Conservation (phyloP, 2,888 invertebrate genomes). For the Mythimna vitellina region DNA sequence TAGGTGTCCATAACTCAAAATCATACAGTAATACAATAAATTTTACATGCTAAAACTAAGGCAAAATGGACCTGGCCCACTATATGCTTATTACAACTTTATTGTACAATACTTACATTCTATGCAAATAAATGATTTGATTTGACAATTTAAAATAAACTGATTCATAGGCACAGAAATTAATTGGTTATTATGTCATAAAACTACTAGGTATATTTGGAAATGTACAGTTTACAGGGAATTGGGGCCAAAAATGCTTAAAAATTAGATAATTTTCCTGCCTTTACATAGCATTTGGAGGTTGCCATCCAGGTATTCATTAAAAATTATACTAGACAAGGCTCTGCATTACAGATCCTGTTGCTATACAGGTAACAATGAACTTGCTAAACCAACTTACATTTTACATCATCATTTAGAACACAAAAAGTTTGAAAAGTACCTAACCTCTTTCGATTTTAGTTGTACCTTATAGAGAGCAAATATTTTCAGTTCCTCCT, state of each 20-base stretch:
- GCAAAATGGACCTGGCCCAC: too few relatives aligned
- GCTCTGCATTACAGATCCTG: neutral
- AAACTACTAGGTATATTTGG: neutral
- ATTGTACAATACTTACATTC: too few relatives aligned
- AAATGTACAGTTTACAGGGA: neutral
- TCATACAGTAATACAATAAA: neutral
- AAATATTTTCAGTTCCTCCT: neutral
- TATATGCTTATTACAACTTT: too few relatives aligned
- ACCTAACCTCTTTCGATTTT: neutral
- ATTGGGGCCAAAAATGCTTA: neutral
- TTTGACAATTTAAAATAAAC: too few relatives aligned
- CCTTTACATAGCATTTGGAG: neutral
- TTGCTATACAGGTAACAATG: constrained; percentile 10
- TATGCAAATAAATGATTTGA: too few relatives aligned
- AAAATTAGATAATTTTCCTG: neutral
- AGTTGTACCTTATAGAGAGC: neutral
- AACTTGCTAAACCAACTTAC: neutral
- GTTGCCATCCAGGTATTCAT: constrained; percentile 6
- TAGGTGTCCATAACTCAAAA: neutral
- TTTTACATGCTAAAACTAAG: neutral
- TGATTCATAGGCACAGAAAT: neutral
- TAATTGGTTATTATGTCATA: neutral
- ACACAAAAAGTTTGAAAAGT: neutral
- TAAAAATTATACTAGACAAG: neutral
- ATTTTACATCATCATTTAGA: neutral